phyloP scores from a whole-genome alignment of 1,140 invertebrate genomes.

The Megalopta genalis region DNA sequence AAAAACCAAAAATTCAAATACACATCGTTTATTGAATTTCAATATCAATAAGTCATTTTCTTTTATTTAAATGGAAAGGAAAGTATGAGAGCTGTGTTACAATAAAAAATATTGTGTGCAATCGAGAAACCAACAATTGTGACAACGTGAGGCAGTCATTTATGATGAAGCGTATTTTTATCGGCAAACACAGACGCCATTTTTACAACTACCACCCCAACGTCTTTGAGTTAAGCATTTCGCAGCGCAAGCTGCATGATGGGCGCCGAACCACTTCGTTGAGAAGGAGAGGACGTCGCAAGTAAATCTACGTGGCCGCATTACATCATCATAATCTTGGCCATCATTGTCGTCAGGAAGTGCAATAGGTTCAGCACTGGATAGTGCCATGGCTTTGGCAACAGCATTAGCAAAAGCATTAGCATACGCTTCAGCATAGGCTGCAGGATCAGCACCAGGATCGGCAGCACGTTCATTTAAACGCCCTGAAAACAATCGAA shows the following conservation, averaged over 20 bases:
- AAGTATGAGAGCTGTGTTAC: no score
- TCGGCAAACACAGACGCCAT: conserved; percentile 62
- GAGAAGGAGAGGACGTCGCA: conserved; percentile 67
- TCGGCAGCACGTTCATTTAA: no score
- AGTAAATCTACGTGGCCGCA: conserved; percentile 35
- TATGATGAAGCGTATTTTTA: not conserved
- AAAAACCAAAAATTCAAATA: no score
- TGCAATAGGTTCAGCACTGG: no score
- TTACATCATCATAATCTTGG: no score
- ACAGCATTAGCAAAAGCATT: not conserved
- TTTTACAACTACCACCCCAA: conserved; percentile 62
- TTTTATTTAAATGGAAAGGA: no score
- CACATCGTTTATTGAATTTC: no score
- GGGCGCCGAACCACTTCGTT: conserved; percentile 48
- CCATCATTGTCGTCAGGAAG: not conserved
- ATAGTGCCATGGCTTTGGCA: no score
- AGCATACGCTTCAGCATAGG: no score
- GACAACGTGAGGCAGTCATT: not conserved
- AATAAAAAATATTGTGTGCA: not conserved
- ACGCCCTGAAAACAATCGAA: no score
- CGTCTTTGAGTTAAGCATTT: conserved; percentile 60
- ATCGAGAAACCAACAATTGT: not conserved
- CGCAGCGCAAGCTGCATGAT: conserved; percentile 64
- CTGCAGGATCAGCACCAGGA: no score
- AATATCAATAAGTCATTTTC: no score